phyloP scores from a whole-genome alignment of 2,113 vertebrate genomes.

The Acrocephalus kingi region DNA sequence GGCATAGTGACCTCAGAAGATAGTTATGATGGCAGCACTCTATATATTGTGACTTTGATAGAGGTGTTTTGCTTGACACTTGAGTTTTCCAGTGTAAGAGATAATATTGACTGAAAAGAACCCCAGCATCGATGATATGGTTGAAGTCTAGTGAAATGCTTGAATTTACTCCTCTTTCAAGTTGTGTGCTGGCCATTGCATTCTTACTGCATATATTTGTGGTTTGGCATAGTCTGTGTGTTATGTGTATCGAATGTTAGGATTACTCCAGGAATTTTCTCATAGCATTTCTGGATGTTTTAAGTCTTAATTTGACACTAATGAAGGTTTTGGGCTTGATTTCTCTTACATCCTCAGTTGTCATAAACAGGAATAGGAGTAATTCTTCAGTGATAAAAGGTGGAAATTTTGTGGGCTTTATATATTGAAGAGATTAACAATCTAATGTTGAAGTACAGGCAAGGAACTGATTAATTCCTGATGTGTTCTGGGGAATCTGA shows the following conservation, averaged over 20 bases:
- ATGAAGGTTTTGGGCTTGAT: background rate
- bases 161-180: background rate
- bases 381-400: background rate
- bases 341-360: background rate
- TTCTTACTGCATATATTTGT: background rate
- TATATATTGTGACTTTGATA: background rate
- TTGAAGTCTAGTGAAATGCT: background rate
- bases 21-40: background rate
- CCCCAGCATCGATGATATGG: fast-evolving
- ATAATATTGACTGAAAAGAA: background rate
- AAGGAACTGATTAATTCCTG: background rate
- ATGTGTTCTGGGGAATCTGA: background rate
- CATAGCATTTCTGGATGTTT: background rate
- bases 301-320: background rate
- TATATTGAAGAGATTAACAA: background rate
- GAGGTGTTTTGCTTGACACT: background rate
- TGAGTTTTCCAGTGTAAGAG: background rate
- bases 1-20: background rate
- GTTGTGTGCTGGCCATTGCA: background rate
- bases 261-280: background rate
- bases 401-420: background rate
- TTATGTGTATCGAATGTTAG: background rate
- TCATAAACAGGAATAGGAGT: background rate
- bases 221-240: background rate
- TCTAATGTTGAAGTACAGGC: background rate